phyloP scores from a whole-genome alignment of 1,140 invertebrate species.

The Sesamia nonagrioides region DNA sequence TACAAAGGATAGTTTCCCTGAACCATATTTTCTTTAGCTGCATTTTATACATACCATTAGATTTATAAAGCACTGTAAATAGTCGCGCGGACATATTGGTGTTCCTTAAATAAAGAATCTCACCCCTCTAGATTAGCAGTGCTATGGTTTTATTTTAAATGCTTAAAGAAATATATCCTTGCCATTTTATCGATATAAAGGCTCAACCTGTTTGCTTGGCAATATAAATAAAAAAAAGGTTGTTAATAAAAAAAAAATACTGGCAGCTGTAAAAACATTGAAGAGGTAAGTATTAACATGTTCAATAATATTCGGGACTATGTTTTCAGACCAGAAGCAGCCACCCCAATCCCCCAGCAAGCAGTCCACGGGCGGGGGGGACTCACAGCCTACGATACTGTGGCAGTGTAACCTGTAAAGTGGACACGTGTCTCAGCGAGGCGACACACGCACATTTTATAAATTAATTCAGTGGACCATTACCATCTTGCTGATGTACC shows the following conservation, averaged over 20 bases:
- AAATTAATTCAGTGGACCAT: slow-evolving; percentile 57
- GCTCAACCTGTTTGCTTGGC: slow-evolving; percentile 1
- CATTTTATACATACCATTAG: slow-evolving; percentile 23
- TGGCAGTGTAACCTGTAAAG: slow-evolving; percentile 98
- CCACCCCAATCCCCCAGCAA: slow-evolving; percentile 91
- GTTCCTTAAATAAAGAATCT: slow-evolving; percentile 20
- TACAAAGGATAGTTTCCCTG: background rate
- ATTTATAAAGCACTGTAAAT: slow-evolving; percentile 28
- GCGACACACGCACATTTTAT: slow-evolving; percentile 57
- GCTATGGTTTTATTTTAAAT: slow-evolving; percentile 31
- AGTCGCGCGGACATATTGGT: slow-evolving; percentile 5
- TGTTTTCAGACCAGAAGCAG: slow-evolving; percentile 94
- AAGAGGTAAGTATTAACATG: background rate
- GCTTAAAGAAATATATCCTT: slow-evolving; percentile 14
- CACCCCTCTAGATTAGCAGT: slow-evolving; percentile 15
- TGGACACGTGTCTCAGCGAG: slow-evolving; percentile 40
- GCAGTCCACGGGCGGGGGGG: slow-evolving; percentile 92
- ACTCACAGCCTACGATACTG: slow-evolving; percentile 98
- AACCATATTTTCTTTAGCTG: slow-evolving; percentile 10
- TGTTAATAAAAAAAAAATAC: background rate
- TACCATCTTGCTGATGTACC: slow-evolving; percentile 63
- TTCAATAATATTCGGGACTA: background rate
- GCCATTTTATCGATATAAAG: slow-evolving; percentile 31
- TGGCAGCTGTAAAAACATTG: background rate
- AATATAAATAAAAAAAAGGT: background rate